phyloP scores from a whole-genome alignment of 2,888 invertebrate species.

The Agonopterix arenella region DNA sequence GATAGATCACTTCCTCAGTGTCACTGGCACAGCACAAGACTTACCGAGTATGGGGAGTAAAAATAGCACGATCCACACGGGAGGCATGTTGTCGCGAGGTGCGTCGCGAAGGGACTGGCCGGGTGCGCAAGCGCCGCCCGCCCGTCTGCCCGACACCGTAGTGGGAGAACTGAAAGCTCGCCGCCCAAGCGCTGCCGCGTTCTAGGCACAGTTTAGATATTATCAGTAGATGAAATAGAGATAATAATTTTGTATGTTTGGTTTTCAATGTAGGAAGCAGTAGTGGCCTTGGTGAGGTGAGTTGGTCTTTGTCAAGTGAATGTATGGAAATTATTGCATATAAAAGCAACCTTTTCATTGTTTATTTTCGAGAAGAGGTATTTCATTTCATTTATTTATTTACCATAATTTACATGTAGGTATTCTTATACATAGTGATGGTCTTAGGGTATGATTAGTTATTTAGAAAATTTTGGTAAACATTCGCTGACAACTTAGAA shows the following conservation, averaged over 20 bases:
- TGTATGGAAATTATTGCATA: background rate
- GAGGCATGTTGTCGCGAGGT: conserved; percentile 69
- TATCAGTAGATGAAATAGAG: background rate
- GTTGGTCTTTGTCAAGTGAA: no score
- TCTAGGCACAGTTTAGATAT: no score
- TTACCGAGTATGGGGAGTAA: conserved; percentile 72
- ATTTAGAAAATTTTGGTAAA: no score
- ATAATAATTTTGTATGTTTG: background rate
- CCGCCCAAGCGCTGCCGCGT: conserved; percentile 38
- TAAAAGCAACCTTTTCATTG: no score
- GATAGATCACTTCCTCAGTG: conserved; percentile 34
- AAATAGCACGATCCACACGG: conserved; percentile 65
- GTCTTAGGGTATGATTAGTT: no score
- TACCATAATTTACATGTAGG: no score
- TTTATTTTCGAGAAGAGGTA: no score
- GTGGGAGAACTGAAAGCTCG: conserved; percentile 29
- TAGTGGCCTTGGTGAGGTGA: no score
- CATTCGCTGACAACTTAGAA: no score
- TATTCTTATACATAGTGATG: no score
- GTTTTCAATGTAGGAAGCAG: no score
- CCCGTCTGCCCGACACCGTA: conserved; percentile 41
- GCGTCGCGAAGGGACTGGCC: conserved; percentile 63
- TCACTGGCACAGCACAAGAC: conserved; percentile 31
- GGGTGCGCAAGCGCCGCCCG: conserved; percentile 38
- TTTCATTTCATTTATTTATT: no score